Conservation (phyloP, 1,140 invertebrate genomes). For the Akabosia matsudoensis region DNA sequence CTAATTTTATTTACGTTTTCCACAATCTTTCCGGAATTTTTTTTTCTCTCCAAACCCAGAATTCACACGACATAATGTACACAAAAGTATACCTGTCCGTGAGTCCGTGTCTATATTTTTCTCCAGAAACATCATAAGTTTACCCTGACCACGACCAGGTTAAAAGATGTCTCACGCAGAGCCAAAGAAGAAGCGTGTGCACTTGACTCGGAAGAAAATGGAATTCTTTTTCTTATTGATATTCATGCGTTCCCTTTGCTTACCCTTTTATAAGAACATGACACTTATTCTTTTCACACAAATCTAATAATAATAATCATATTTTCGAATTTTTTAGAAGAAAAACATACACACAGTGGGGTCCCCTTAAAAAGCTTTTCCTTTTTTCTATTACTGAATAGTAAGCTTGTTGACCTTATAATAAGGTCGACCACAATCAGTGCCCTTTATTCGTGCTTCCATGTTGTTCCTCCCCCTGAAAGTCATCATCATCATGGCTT, state of each 20-base stretch:
- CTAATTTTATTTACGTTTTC: slow-evolving; percentile 10
- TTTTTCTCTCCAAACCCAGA: no score
- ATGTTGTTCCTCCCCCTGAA: background rate
- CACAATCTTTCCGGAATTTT: background rate
- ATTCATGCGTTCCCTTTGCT: background rate
- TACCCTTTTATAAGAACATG: background rate
- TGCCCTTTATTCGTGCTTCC: background rate
- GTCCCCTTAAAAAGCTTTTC: slow-evolving; percentile 15
- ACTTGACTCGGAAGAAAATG: background rate
- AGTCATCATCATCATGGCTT: background rate
- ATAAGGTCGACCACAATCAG: slow-evolving; percentile 40
- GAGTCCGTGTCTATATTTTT: background rate
- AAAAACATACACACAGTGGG: slow-evolving; percentile 44
- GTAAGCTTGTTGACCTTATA: slow-evolving; percentile 44
- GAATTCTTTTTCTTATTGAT: background rate
- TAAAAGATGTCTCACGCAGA: slow-evolving; percentile 13
- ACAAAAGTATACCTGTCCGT: no score
- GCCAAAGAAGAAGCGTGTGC: background rate
- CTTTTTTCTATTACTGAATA: background rate
- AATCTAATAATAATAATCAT: slow-evolving; percentile 16
- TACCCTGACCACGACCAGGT: background rate
- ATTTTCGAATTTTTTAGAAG: slow-evolving; percentile 15
- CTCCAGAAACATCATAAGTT: background rate
- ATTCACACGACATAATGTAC: no score
- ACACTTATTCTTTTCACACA: background rate